These are phyloP conservation scores for Antedon mediterranea DNA, from an alignment of 53 echinoderm and acorn worm species.

Conservation along the genomic window DNA sequence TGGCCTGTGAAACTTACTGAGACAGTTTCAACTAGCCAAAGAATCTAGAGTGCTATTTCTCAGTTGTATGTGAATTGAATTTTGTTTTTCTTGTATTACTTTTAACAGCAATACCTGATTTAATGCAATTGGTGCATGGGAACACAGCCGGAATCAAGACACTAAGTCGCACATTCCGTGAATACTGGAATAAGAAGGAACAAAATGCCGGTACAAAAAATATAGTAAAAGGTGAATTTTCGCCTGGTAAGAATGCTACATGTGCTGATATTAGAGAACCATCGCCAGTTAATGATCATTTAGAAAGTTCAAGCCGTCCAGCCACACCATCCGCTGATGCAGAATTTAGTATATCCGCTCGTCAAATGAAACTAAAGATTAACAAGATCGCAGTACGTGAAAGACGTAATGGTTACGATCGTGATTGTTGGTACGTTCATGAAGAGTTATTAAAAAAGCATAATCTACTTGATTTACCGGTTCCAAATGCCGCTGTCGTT, in stretches of 20 bases:
- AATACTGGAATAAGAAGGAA: constrained; percentile 51
- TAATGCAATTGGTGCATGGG: constrained; percentile 73
- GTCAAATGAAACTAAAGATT: constrained; percentile 78
- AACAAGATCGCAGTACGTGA: constrained; percentile 63
- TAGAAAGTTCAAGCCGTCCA: neutral
- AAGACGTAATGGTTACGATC: constrained; percentile 33
- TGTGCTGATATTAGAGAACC: neutral
- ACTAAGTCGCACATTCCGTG: constrained; percentile 74
- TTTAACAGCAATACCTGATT: constrained; percentile 71
- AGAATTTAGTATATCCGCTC: constrained; percentile 63
- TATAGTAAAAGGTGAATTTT: neutral
- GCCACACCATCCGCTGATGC: constrained; percentile 13
- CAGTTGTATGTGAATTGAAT: no score
- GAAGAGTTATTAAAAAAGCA: constrained; percentile 43
- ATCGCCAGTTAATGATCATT: neutral
- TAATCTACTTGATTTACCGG: constrained; percentile 42
- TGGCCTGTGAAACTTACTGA: no score
- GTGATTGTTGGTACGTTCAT: constrained; percentile 96
- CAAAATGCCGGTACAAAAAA: neutral
- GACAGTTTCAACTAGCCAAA: no score
- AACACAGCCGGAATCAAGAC: constrained; percentile 72
- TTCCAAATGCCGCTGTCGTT: constrained; percentile 32
- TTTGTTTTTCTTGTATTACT: constrained; percentile 7
- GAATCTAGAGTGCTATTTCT: no score
- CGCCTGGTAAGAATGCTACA: neutral